Evolutionary conservation across 2,888 invertebrate genomes (phyloP), one percentile per base, ranked within the genome.

Genomic region (Ophion ventricosus): DNA sequence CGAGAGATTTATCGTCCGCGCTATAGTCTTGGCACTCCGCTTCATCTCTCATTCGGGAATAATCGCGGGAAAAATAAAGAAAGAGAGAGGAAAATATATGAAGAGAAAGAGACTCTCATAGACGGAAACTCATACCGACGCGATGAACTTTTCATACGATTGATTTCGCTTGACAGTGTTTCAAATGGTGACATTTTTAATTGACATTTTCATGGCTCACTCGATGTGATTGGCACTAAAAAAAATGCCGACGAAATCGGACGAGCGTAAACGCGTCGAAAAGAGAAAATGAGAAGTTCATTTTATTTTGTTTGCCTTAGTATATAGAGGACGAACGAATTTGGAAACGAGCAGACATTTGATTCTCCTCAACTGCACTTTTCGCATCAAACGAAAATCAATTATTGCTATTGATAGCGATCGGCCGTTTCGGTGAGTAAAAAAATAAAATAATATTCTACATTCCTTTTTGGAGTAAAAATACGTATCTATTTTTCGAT

Each of bases 1-100:
- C 0, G 92, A 90, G 75, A 92, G 87, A 87, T 91, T 92, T 75
- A 92, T 92, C 73, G 92, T 91, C 59, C 88, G 89, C 2, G 86
- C 90, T 80, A 91, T 78, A 75, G 89, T 90, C 76, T 87, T 89
- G 1, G 85, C 77, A 14, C 87, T 85, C 40, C 86, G 88, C 85
- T 88, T 91, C 91, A 90, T 91, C 59, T 80, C 88, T 78, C 79
- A 74, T 70, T 66, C 77, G 75, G 25, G 11, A 57, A 72, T 69
- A 56, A n/a, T 67, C 49, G 7, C 14, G 25, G 25, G 23, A 49
- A 25, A 67, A 23, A 17, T 67, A 25, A 17, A n/a, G 43, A 35
- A 40, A 57, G 11, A 29, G 56, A 29, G 10, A 11, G 49, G 23
- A 25, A 69, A 49, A 26, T 40, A 25, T 40, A 43, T 2, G 17